Conservation (phyloP, 2,888 invertebrate species). For the Saturnia japonica region DNA sequence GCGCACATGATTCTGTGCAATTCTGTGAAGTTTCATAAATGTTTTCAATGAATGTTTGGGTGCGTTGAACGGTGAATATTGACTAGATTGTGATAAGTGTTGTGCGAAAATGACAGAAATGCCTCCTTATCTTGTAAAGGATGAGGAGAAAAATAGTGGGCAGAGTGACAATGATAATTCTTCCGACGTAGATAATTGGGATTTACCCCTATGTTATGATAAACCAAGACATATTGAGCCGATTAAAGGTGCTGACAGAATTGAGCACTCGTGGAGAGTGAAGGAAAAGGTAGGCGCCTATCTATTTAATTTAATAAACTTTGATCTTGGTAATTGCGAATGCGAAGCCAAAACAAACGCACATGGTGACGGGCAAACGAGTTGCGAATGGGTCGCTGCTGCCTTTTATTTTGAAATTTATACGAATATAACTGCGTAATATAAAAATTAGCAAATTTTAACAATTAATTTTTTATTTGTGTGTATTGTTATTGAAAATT, state of each 20-base stretch:
- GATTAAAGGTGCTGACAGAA: constrained; percentile 81
- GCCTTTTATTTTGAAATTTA: constrained; percentile 25
- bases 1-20: constrained; percentile 72
- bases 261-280: constrained; percentile 94
- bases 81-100: constrained; percentile 52
- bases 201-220: constrained; percentile 87
- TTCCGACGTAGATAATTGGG: constrained; percentile 83
- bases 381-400: constrained; percentile 21
- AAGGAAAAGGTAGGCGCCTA: constrained; percentile 89
- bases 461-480: constrained; percentile 6
- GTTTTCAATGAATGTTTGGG: constrained; percentile 53
- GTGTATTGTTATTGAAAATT: background rate
- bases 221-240: constrained; percentile 83
- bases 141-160: constrained; percentile 71
- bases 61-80: constrained; percentile 53
- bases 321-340: constrained; percentile 47
- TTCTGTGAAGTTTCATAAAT: constrained; percentile 65
- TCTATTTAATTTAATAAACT: constrained; percentile 31
- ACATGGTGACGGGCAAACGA: constrained; percentile 50
- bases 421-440: background rate
- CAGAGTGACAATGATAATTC: constrained; percentile 68
- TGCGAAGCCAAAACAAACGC: constrained; percentile 69
- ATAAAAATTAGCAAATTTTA: background rate
- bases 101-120: constrained; percentile 78
- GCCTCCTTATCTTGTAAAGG: constrained; percentile 77